These are phyloP conservation scores for Pluvialis apricaria DNA, from an alignment of 2,113 vertebrate genomes.

Conservation along the genomic window DNA sequence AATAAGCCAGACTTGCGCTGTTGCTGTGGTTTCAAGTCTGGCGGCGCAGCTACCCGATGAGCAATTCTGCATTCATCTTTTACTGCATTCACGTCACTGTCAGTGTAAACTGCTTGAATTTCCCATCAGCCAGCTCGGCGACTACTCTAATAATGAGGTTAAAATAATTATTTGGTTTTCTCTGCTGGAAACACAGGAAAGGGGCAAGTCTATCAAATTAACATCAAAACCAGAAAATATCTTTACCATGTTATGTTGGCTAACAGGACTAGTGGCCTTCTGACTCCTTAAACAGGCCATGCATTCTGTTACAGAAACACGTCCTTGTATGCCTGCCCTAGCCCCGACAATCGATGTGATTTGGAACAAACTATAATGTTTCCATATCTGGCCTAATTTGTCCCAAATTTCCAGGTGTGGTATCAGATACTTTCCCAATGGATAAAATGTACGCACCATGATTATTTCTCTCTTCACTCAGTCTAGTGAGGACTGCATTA, in stretches of 20 bases:
- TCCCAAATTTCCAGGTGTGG: neutral
- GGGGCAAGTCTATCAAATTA: neutral
- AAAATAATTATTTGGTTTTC: neutral
- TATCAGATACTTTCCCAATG: neutral
- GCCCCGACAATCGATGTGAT: neutral
- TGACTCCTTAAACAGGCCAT: neutral
- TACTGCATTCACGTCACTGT: neutral
- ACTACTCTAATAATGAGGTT: neutral
- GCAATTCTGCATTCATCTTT: neutral
- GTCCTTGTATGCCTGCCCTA: too few relatives aligned
- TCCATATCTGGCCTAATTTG: neutral
- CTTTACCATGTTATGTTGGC: neutral
- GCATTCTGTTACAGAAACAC: neutral
- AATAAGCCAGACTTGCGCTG: neutral
- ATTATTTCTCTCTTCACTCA: neutral
- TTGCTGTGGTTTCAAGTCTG: neutral
- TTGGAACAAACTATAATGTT: neutral
- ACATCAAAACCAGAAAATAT: neutral
- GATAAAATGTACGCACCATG: neutral
- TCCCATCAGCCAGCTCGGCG: neutral
- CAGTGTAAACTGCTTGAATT: neutral
- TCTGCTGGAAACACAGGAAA: neutral
- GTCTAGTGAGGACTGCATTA: neutral
- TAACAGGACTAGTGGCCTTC: neutral
- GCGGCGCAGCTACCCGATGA: neutral